Evolutionary conservation across 2,888 invertebrate species (phyloP), one percentile per base, ranked within the genome.

Genomic region (Elegia similella): DNA sequence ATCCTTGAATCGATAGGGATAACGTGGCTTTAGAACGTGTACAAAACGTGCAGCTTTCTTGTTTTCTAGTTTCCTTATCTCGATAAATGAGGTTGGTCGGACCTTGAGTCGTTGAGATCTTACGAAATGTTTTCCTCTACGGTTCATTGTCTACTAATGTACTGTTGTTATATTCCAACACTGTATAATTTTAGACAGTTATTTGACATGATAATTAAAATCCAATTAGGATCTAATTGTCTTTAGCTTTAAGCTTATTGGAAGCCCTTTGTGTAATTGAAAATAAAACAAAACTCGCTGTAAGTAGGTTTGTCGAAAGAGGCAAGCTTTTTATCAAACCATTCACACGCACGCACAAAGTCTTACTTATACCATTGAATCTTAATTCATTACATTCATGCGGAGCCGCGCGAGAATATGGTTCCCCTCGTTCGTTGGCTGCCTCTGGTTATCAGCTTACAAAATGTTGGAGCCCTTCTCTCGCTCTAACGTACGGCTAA

Each of bases 361-460:
- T 80, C 75, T 75, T 72, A 75, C 75, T 71, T 80, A 72, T 67
- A 75, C 80, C 83, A 88, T 88, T 87, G 86, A 88, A 90, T 87
- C 84, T 86, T 86, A 89, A 90, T 90, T 91, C 88, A 90, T 87
- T 88, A 87, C 83, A 87, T 89, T 89, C 87, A 88, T 87, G 83
- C 80, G 78, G 84, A 86, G 82, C 81, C 84, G 86, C 84, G 83
- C 84, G 85, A 89, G 89, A 90, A 88, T 88, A 88, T 86, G 85
- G 86, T 88, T 87, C 89, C 89, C 89, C 90, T 86, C 86, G 85
- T 82, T 84, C 82, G 86, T 84, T 86, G 80, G 78, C 86, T 86
- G 84, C 82, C 84, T 88, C 86, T 87, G 88, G 88, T 90, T 91
- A 91, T 91, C 91, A 90, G 88, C 88, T 90, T 87, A 90, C 89